Evolutionary conservation across 2,113 vertebrate species (phyloP), one percentile per base, ranked within the genome.

Genomic region (Ceyx cyanopectus): DNA sequence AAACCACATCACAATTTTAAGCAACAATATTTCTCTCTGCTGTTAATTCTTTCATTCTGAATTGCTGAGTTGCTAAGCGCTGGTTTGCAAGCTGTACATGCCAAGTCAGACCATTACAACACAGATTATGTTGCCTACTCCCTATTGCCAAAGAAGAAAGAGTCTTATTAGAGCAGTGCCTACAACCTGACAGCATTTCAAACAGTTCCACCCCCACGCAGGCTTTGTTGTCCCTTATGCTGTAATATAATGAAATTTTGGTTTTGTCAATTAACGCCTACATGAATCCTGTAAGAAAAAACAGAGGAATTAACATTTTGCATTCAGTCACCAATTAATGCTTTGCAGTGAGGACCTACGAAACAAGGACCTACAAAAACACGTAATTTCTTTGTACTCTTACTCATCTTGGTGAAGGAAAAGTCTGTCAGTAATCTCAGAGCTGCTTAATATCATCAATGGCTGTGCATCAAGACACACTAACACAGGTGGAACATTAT

Each of bases 1-100:
- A 88, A 94, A 60, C 18, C 58, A 53, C 20, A 61, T 94, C 69
- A 96, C 53, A 85, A 48, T 80, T 85, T 68, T 74, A 91, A 82
- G n/a, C 45, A 81, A 75, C 57, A 50, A 7, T 41, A 70, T 46
- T 90, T 53, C 21, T 75, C 75, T 72, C 40, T 66, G 73, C 13
- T 76, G 40, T 2, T 66, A 45, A 29, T 51, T 79, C 53, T n/a
- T 45, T 17, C 58, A 56, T 41, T 54, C 67, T 45, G 22, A 79
- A 46, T 11, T 41, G 63, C 51, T 70, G 73, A 83, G 72, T 9
- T 62, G 63, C 20, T 84, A 16, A 94, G 70, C 68, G 11, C 24
- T 41, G 27, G 5, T 27, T 46, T 58, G 54, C 66, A 82, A 76
- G n/a, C 10, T 72, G 19, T 7, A 46, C 85, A 50, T 23, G 21